Conservation (phyloP, 2,113 vertebrate species). For the Conger conger region DNA sequence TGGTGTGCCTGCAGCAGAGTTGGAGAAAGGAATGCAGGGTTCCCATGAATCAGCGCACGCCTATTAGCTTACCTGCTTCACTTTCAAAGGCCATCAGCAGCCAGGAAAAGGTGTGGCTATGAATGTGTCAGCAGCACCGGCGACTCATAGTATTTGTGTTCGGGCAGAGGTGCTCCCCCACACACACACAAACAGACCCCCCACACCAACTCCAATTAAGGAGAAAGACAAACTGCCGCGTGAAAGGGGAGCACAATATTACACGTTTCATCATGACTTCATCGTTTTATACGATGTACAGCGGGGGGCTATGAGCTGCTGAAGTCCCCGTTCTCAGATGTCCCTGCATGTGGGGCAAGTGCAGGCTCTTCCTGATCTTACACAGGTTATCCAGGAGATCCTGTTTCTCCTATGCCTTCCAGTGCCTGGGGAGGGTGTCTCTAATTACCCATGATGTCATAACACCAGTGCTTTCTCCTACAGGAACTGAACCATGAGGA, state of each 20-base stretch:
- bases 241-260: constrained; percentile 50
- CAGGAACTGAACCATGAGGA: background rate
- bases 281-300: constrained; percentile 31
- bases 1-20: constrained; percentile 73
- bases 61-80: constrained; percentile 77
- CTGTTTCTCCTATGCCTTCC: background rate
- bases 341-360: constrained; percentile 7
- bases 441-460: background rate
- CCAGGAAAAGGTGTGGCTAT: constrained; percentile 74
- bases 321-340: background rate
- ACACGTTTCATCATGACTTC: constrained; percentile 59
- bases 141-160: constrained; percentile 53
- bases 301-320: constrained; percentile 19
- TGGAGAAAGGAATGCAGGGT: constrained; percentile 62
- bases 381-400: background rate
- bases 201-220: constrained; percentile 57
- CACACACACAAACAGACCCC: constrained; percentile 65
- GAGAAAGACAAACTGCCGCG: constrained; percentile 64
- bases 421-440: background rate
- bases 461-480: background rate
- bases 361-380: background rate
- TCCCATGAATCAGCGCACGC: constrained; percentile 73
- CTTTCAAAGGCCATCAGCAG: constrained; percentile 74
- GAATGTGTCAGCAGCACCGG: constrained; percentile 68
- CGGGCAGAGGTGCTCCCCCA: constrained; percentile 55